phyloP scores from a whole-genome alignment of 2,113 vertebrate genomes.

The Reinhardtius hippoglossoides region DNA sequence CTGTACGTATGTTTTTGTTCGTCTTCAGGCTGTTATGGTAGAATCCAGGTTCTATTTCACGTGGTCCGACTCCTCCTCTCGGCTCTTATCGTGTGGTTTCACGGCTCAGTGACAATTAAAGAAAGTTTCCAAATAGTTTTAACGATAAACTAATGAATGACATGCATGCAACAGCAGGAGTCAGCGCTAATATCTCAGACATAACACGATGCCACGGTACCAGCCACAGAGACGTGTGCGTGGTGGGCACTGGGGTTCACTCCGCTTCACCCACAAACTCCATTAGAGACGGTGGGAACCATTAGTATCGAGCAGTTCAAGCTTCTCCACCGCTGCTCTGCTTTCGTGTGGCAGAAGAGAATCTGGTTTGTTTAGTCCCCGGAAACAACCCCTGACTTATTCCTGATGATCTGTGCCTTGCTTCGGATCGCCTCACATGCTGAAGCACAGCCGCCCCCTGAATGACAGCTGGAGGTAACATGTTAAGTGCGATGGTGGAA shows the following conservation, averaged over 20 bases:
- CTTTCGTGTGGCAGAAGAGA: too few relatives aligned
- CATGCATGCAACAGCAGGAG: conserved; percentile 24
- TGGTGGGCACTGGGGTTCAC: background rate
- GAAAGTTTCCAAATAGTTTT: conserved; percentile 18
- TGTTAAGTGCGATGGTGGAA: conserved; percentile 63
- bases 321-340: too few relatives aligned
- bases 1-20: background rate
- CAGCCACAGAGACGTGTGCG: background rate
- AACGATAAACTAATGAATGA: conserved; percentile 20
- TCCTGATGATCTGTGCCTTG: conserved; percentile 49
- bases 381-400: background rate
- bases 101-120: conserved; percentile 20
- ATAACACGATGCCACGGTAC: conserved; percentile 13
- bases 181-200: conserved; percentile 9
- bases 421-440: conserved; percentile 16
- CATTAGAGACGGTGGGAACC: background rate
- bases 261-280: background rate
- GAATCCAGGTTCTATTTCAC: conserved; percentile 2
- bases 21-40: conserved; percentile 5
- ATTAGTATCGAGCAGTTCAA: too few relatives aligned
- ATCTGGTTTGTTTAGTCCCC: too few relatives aligned
- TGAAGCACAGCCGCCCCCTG: conserved; percentile 26
- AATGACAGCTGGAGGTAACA: conserved; percentile 70
- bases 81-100: conserved; percentile 11
- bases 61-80: background rate